Percentiles rank a stretch among this genome's conserved stretches.
Evolutionary conservation across 2,113 vertebrate genomes (phyloP).

Genomic region (Ciconia boyciana): DNA sequence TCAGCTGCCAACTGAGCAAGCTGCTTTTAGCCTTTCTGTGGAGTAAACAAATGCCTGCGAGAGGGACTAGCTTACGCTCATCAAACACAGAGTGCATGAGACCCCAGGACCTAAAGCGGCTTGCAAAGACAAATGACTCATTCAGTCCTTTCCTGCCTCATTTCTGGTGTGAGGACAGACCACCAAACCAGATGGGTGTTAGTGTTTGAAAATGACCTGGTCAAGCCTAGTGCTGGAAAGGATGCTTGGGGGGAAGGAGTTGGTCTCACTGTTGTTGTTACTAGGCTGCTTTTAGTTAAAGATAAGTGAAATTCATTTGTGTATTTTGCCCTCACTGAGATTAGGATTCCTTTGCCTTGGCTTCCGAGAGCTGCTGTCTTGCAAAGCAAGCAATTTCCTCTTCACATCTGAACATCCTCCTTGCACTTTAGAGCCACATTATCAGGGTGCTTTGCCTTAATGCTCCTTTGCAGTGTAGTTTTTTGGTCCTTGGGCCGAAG

Average conservation of each 20-base stretch:
- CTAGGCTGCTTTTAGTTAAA: not conserved
- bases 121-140: not conserved
- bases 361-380: not conserved
- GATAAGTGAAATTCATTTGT: not conserved
- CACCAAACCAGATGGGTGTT: not conserved
- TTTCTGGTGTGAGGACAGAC: not conserved
- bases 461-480: not conserved
- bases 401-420: slow-evolving; percentile 13
- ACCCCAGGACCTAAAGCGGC: not conserved
- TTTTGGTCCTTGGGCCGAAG: not conserved
- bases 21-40: not conserved
- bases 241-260: not conserved
- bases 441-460: not conserved
- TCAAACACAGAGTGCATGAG: fast-evolving
- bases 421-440: not conserved
- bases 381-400: slow-evolving; percentile 5
- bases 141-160: not conserved
- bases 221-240: not conserved
- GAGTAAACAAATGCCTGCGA: not conserved
- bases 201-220: not conserved
- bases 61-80: not conserved
- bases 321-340: not conserved
- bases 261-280: not conserved
- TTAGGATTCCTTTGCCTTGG: not conserved
- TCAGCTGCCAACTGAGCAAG: not conserved